phyloP scores from a whole-genome alignment of 2,888 invertebrate species.

The Drosophila limbata region DNA sequence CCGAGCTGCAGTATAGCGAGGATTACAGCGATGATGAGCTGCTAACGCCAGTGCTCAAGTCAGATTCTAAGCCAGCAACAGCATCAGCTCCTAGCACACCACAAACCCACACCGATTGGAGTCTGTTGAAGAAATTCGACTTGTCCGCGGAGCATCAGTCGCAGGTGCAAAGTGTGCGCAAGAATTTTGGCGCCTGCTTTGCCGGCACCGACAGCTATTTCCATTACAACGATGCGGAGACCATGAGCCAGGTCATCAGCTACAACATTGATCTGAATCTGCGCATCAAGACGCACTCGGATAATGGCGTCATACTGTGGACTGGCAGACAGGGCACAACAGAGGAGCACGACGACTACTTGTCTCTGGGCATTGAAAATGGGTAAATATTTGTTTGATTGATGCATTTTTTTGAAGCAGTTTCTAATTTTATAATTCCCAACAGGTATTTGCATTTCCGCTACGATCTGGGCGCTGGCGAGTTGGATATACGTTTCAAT shows the following conservation, averaged over 20 bases:
- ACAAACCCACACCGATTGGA: constrained; percentile 82
- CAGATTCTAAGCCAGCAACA: constrained; percentile 11
- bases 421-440: not conserved
- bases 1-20: constrained; percentile 42
- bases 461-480: constrained; percentile 95
- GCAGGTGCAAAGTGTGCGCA: constrained; percentile 79
- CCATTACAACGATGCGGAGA: constrained; percentile 94
- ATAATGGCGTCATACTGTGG: constrained; percentile 93
- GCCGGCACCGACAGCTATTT: constrained; percentile 94
- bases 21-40: constrained; percentile 65
- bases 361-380: constrained; percentile 93
- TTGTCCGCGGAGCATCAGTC: constrained; percentile 77
- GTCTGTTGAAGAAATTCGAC: constrained; percentile 79
- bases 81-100: constrained; percentile 50
- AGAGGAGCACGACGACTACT: constrained; percentile 89
- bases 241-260: constrained; percentile 93
- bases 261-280: constrained; percentile 95
- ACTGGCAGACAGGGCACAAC: constrained; percentile 89
- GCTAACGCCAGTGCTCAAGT: constrained; percentile 62
- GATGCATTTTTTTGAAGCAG: not conserved
- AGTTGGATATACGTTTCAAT: constrained; percentile 93
- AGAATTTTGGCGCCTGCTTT: constrained; percentile 89
- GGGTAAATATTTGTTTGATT: constrained; percentile 85
- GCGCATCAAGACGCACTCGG: constrained; percentile 90
- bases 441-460: constrained; percentile 86